A percentile compares a stretch with the other conserved stretches of the same genome.
phyloP scores from a whole-genome alignment of 2,113 vertebrate genomes.

The Forbesichthys papilliferus region DNA sequence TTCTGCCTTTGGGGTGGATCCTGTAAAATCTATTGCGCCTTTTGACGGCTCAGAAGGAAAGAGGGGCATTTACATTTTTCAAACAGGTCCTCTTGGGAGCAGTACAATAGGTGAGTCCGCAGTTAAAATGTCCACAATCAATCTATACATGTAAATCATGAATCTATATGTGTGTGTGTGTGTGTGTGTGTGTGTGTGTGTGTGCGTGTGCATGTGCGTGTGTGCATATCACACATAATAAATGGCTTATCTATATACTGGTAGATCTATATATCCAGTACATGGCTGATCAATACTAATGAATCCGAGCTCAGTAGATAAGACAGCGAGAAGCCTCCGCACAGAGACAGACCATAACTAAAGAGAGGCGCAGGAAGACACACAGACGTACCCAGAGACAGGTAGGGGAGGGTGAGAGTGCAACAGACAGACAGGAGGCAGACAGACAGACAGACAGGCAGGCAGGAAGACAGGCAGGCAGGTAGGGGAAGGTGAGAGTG shows the following conservation, averaged over 20 bases:
- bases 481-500: not conserved
- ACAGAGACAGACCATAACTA: constrained; percentile 29
- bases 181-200: not conserved
- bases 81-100: not conserved
- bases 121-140: constrained; percentile 44
- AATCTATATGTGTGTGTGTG: constrained; percentile 49
- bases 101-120: constrained; percentile 15
- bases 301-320: constrained; percentile 58
- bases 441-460: not conserved
- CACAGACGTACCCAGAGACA: not conserved
- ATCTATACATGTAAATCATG: constrained; percentile 42
- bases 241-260: constrained; percentile 74
- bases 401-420: not conserved
- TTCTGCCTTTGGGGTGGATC: too few relatives aligned
- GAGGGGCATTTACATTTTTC: not conserved
- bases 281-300: constrained; percentile 68
- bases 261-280: constrained; percentile 74
- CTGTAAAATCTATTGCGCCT: not conserved
- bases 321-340: constrained; percentile 60
- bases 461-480: not conserved
- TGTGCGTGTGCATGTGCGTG: too few relatives aligned
- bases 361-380: not conserved
- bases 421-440: not conserved
- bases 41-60: not conserved
- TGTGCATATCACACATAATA: constrained; percentile 47